A percentile compares a stretch with the other conserved stretches of the same genome.
phyloP scores from a whole-genome alignment of 2,888 invertebrate genomes.

The Dicyrtoma fusca region DNA sequence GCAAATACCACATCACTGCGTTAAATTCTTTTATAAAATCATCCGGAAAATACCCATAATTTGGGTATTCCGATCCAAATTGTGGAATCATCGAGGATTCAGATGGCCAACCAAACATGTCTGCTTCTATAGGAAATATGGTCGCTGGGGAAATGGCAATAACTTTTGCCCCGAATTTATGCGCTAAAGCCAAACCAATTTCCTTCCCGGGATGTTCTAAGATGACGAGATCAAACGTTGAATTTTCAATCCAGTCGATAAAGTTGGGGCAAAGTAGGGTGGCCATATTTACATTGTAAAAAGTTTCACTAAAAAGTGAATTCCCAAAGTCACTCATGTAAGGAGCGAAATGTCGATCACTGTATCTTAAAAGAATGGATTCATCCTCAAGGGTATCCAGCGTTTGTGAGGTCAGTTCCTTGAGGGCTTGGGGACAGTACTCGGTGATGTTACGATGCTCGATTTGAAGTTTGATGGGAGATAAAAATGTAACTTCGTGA shows the following conservation, averaged over 20 bases:
- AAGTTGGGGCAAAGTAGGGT: not conserved
- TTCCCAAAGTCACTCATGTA: no score
- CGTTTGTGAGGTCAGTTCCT: not conserved
- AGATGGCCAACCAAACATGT: not conserved
- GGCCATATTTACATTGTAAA: not conserved
- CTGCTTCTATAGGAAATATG: not conserved
- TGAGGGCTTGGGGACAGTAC: not conserved
- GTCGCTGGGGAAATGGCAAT: not conserved
- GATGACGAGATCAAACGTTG: constrained; percentile 3
- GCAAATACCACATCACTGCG: no score
- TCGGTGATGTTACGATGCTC: constrained; percentile 12
- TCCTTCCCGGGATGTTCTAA: not conserved
- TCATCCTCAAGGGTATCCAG: not conserved
- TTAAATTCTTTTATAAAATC: no score
- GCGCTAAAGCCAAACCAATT: not conserved
- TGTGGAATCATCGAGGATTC: constrained; percentile 1
- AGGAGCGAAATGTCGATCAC: not conserved
- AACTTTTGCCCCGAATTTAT: not conserved
- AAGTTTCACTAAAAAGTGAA: not conserved
- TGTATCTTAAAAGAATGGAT: not conserved
- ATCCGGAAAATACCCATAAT: no score
- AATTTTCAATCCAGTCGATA: not conserved
- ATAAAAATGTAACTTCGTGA: not conserved
- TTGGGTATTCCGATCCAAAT: no score
- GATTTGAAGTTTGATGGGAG: not conserved